phyloP scores from a whole-genome alignment of 1,140 invertebrate genomes.

The Neodiprion virginianus region DNA sequence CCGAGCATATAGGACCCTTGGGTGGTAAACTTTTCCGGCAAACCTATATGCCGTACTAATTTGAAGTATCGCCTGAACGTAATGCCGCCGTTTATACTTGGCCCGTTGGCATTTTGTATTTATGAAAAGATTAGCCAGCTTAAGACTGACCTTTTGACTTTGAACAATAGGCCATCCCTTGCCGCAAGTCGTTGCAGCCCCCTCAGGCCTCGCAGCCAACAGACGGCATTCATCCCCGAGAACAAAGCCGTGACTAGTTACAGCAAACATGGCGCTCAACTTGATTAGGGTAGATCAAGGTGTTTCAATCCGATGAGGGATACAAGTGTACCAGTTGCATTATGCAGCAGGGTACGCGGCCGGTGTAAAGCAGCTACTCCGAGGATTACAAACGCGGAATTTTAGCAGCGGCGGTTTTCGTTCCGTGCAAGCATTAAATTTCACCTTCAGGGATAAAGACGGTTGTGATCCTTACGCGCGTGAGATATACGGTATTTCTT shows the following conservation, averaged over 20 bases:
- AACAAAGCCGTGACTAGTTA: background rate
- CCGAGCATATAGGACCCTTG: no score
- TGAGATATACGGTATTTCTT: no score
- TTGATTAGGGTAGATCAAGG: constrained; percentile 5
- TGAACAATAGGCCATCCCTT: background rate
- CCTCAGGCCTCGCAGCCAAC: background rate
- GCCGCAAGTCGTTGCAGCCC: background rate
- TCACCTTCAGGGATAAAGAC: no score
- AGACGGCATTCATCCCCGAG: background rate
- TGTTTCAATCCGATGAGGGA: background rate
- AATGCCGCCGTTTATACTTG: background rate
- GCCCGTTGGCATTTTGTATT: background rate
- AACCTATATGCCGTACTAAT: background rate
- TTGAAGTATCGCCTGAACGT: background rate
- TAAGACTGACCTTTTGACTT: background rate
- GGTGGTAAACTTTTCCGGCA: no score
- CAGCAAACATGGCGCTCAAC: background rate
- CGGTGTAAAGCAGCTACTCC: no score
- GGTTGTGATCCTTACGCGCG: no score
- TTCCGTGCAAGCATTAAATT: no score
- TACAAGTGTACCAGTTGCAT: background rate
- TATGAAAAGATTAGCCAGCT: background rate
- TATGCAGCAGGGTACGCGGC: no score
- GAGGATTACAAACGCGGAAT: no score
- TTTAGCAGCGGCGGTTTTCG: no score